phyloP scores from a whole-genome alignment of 2,888 invertebrate species.

The Agriotes lineatus region DNA sequence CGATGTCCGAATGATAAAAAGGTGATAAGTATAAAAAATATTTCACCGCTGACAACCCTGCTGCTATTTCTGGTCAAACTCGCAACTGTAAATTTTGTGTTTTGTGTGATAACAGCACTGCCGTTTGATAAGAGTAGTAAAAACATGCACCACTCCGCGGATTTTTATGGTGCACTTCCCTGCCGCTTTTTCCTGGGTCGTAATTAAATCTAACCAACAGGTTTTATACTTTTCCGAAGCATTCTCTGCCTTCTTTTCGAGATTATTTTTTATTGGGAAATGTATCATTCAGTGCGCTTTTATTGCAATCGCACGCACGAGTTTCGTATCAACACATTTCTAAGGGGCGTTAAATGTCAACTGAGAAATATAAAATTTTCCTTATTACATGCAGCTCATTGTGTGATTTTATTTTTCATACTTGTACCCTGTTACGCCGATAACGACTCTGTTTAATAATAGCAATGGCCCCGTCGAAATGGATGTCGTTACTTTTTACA shows the following conservation, averaged over 20 bases:
- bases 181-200: constrained; percentile 18
- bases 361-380: no score
- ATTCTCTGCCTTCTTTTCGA: constrained; percentile 5
- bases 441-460: no score
- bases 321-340: no score
- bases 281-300: no score
- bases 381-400: no score
- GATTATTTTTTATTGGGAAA: no score
- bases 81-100: constrained; percentile 27
- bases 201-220: constrained; percentile 35
- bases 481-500: no score
- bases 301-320: no score
- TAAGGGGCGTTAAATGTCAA: no score
- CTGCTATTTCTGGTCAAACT: constrained; percentile 18
- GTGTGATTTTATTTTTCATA: no score
- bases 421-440: no score
- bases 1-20: constrained; percentile 56
- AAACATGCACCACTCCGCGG: constrained; percentile 21
- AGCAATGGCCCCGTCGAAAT: no score
- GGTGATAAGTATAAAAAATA: constrained; percentile 54
- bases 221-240: constrained; percentile 6
- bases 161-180: neutral
- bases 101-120: constrained; percentile 24
- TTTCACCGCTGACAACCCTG: constrained; percentile 46
- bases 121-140: constrained; percentile 24